Evolutionary conservation across 2,797 vertebrate species (phyloP), one percentile per base, ranked within the genome.

Genomic region (Lagodon rhomboides): DNA sequence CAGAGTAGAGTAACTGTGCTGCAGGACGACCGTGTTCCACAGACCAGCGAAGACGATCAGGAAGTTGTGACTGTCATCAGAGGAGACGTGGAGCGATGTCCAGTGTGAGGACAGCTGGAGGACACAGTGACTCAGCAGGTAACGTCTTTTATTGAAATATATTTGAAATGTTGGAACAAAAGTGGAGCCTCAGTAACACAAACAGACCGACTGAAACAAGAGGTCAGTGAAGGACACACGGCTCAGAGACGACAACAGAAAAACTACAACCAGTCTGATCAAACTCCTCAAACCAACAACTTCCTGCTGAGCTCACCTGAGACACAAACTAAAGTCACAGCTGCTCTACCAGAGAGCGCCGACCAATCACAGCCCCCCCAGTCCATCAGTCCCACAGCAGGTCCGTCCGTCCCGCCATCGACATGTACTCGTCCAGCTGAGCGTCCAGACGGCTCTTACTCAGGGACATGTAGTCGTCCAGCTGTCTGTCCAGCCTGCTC

Each of bases 401-500:
- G 44, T 58, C 43, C 0, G 2, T 27, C 58, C 63, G 51, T n/a
- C 58, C 74, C 0, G 34, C 74, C 63, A 68, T 50, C 4, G 73
- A 62, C 90, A 91, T 91, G 75, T 91, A 90, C 23, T 86, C 75
- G 9, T 91, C 90, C 55, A 91, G 81, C 56, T 91, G 12, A 0
- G 68, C 62, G 1, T 91, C 80, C 55, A 87, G 68, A 0, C 70
- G 53, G 1, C 41, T 79, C 50, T 49, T 73, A n/a, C 85, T 83
- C 75, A 18, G 50, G 30, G 87, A 79, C 91, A 90, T 89, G 86
- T 92, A 92, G 0, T 83, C 55, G 1, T 91, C 89, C 64, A 91
- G 83, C 22, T 92, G 20, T 0, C 43, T 7, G 74, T 97, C 94
- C 96, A 63, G 94, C 87, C 85, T 30, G 13, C 46, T 80, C 63